Conservation (phyloP, 2,888 invertebrate genomes). For the Sympetrum striolatum region DNA sequence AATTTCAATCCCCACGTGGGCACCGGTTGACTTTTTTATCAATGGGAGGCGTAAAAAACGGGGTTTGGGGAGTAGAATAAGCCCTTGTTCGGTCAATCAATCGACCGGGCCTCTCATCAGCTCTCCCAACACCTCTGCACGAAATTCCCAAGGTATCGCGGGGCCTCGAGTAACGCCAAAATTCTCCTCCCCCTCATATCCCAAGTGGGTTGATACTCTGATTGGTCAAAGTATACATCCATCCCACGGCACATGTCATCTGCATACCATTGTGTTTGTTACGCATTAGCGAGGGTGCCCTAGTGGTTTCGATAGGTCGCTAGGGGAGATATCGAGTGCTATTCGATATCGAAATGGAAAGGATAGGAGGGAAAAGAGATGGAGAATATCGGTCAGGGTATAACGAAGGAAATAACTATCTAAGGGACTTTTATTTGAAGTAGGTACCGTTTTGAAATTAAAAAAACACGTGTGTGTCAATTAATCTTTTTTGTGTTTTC, state of each 20-base stretch:
- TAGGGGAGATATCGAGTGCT: background rate
- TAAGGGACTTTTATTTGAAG: too few relatives aligned
- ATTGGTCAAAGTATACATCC: slow-evolving; percentile 24
- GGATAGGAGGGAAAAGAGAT: background rate
- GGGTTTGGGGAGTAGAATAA: background rate
- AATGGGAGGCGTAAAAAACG: background rate
- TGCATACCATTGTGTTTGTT: background rate
- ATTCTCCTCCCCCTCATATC: background rate
- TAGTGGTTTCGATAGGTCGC: background rate
- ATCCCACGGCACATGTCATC: background rate
- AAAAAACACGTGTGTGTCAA: too few relatives aligned
- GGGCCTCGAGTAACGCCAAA: background rate
- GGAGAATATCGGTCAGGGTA: background rate
- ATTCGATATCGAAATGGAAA: too few relatives aligned
- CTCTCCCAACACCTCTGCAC: background rate
- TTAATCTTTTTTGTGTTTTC: too few relatives aligned
- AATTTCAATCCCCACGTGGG: slow-evolving; percentile 1
- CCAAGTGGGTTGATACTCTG: background rate
- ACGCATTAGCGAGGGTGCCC: background rate
- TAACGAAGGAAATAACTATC: too few relatives aligned
- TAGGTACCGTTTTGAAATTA: too few relatives aligned
- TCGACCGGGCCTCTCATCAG: background rate
- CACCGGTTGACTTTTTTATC: background rate
- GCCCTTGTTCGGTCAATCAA: slow-evolving; percentile 12
- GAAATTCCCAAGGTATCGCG: background rate